Evolutionary conservation across 92 coral and sea anemone genomes (phyloP).

Genomic region (Virgularia gustaviana): DNA sequence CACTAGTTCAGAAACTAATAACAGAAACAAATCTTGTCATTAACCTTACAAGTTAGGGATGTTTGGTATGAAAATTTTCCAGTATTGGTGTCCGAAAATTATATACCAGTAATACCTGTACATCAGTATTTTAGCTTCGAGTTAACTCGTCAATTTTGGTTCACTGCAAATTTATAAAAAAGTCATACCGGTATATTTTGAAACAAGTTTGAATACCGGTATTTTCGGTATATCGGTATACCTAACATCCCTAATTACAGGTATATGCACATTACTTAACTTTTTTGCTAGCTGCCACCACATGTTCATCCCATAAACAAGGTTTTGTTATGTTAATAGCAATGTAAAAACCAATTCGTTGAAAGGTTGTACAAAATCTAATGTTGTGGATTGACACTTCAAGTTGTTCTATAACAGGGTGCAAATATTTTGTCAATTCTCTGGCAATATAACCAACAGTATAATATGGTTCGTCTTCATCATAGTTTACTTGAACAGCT

Average conservation of each 20-base stretch:
- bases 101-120: no score
- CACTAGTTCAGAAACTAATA: constrained; percentile 12
- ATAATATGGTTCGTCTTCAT: constrained; percentile 18
- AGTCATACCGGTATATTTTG: no score
- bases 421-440: constrained; percentile 11
- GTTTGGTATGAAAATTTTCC: no score
- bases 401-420: neutral
- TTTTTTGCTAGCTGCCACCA: constrained; percentile 5
- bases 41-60: no score
- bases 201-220: no score
- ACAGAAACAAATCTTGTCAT: constrained; percentile 8
- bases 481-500: constrained; percentile 29
- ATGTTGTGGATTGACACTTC: neutral
- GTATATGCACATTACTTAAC: constrained; percentile 10
- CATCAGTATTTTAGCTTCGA: no score
- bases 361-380: constrained; percentile 3
- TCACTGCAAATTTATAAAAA: no score
- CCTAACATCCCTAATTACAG: no score
- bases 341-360: neutral
- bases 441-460: constrained; percentile 9
- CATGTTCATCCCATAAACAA: neutral
- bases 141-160: no score
- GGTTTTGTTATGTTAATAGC: constrained; percentile 1
- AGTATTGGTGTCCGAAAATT: no score
- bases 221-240: no score